Conservation (phyloP, 2,113 vertebrate genomes). For the Nothoprocta pentlandii region DNA sequence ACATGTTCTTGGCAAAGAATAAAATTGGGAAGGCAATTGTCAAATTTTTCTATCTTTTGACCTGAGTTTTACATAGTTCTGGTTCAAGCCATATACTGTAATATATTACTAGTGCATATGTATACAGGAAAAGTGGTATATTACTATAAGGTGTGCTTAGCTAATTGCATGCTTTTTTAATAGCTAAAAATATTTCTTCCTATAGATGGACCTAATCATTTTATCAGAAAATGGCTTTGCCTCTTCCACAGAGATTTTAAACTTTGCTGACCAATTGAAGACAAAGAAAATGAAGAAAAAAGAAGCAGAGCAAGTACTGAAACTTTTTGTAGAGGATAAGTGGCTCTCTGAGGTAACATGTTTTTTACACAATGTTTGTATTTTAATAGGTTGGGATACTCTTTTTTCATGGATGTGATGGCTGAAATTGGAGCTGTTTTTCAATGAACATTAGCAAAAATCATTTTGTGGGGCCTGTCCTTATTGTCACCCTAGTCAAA, state of each 20-base stretch:
- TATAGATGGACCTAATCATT: slow-evolving; percentile 91
- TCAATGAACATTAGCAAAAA: not conserved
- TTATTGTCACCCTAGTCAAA: not conserved
- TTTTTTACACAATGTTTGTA: accelerated
- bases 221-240: slow-evolving; percentile 89
- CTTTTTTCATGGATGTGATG: not conserved
- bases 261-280: slow-evolving; percentile 87
- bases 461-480: not conserved
- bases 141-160: not conserved
- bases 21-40: not conserved
- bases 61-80: not conserved
- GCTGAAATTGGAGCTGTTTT: not conserved
- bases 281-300: slow-evolving; percentile 94
- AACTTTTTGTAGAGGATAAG: slow-evolving; percentile 89
- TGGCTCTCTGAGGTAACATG: slow-evolving; percentile 90
- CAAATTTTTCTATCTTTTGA: not conserved
- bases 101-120: not conserved
- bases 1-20: not conserved
- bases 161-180: not conserved
- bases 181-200: slow-evolving; percentile 26
- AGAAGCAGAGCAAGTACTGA: slow-evolving; percentile 89
- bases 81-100: not conserved
- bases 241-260: slow-evolving; percentile 92
- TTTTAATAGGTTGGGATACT: not conserved
- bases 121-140: not conserved